Base-by-base conservation (phyloP, 2,113 vertebrate species). In the Cygnus buccinator region DNA sequence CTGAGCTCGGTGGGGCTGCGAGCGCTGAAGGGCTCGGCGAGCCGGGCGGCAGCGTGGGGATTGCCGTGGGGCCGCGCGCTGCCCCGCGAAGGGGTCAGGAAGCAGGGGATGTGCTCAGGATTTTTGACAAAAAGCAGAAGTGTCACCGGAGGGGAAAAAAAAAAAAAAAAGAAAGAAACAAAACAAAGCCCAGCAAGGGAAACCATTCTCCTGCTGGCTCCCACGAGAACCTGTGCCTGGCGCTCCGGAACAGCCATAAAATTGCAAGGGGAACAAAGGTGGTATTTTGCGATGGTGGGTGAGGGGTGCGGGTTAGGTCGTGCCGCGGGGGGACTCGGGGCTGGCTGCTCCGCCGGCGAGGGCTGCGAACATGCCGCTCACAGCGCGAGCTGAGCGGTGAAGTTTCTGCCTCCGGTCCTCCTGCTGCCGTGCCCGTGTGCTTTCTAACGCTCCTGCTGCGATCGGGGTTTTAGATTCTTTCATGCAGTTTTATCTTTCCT, bases 191-290 rank as follows among this genome's bases (percentile, higher is more conserved):
- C 41, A 59, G 84, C 81, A 33, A 92, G 94, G 87, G 91, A 95
- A 95, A 71, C 62, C 37, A 33, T 83, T 91, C 89, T 67, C 8
- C 80, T 95, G 86, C 33, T 44, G 88, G 94, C 92, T 96, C 95
- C 91, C 94, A 89, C 22, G 91, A 93, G 94, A 95, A 94, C 92
- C 95, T 96, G 93, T 92, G 92, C 92, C 86, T 92, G 74, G 88
- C 92, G 84, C 90, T 95, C 93, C 46, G 73, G 92, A 97, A 84
- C 90, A 78, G 85, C 93, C 79, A 65, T 96, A 96, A 95, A 96
- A 95, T 91, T 50, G 93, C 83, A 92, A 86, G 86, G 95, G 91
- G 94, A 96, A 95, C 94, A 96, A 96, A 93, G 90, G 95, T 96
- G 94, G 92, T 95, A 85, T 95, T 97, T 97, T 95, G 94, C 61